Conservation (phyloP, 2,888 invertebrate genomes). For the Prosapia bicincta region DNA sequence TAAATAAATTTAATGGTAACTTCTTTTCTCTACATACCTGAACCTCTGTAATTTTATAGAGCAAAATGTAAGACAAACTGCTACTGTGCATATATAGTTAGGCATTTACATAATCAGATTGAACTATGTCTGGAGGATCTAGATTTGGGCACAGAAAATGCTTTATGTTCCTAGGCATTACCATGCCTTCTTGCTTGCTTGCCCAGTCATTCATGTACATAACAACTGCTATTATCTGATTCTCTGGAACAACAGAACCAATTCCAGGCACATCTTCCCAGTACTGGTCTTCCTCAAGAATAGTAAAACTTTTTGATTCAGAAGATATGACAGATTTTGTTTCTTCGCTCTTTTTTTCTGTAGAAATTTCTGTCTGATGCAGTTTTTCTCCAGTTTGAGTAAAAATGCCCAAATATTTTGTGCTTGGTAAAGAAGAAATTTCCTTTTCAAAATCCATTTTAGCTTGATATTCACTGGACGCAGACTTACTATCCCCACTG, state of each 20-base stretch:
- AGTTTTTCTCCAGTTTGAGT: background rate
- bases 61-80: too few species aligned
- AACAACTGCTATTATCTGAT: constrained; percentile 52
- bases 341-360: constrained; percentile 4
- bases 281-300: background rate
- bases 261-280: constrained; percentile 55
- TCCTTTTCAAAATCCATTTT: background rate
- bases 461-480: background rate
- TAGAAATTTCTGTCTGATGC: background rate
- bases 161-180: constrained; percentile 67
- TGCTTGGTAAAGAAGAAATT: background rate
- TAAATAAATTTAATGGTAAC: too few species aligned
- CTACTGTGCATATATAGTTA: too few species aligned
- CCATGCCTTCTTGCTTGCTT: constrained; percentile 56
- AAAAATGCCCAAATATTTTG: background rate
- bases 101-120: too few species aligned
- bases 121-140: constrained; percentile 44
- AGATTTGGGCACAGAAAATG: constrained; percentile 67
- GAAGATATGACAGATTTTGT: background rate
- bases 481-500: background rate
- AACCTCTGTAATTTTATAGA: constrained; percentile 36
- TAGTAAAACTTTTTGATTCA: background rate
- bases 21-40: constrained; percentile 50
- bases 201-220: constrained; percentile 48
- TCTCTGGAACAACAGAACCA: constrained; percentile 53